Evolutionary conservation across 2,113 vertebrate species (phyloP).

Genomic region (Neomonachus schauinslandi): DNA sequence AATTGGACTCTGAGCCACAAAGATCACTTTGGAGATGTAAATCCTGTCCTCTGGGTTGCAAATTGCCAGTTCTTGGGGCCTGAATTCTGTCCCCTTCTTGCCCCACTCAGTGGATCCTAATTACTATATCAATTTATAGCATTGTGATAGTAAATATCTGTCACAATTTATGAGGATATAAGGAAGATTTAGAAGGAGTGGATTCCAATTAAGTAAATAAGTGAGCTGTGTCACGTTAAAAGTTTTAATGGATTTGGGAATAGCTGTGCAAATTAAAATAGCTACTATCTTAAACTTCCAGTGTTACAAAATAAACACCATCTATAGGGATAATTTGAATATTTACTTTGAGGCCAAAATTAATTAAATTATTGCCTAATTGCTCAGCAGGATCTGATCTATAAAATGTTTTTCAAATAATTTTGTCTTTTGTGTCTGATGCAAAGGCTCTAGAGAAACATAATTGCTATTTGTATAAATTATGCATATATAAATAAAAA

Average conservation of each 20-base stretch:
- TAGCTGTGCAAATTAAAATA: slow-evolving; percentile 29
- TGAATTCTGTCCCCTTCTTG: background rate
- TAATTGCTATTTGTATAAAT: background rate
- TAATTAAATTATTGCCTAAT: slow-evolving; percentile 23
- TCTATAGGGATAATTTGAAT: background rate
- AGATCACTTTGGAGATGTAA: background rate
- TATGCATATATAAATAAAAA: slow-evolving; percentile 56
- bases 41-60: background rate
- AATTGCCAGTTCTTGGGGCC: background rate
- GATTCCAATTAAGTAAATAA: slow-evolving; percentile 37
- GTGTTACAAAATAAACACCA: background rate
- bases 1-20: background rate
- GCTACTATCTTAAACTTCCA: background rate
- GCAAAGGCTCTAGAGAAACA: background rate
- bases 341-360: background rate
- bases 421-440: slow-evolving; percentile 41
- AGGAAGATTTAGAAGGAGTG: background rate
- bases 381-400: slow-evolving; percentile 2
- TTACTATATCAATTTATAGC: background rate
- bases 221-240: background rate
- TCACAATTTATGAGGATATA: background rate
- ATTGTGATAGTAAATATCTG: background rate
- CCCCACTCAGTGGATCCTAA: background rate
- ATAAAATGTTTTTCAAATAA: slow-evolving; percentile 34
- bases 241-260: background rate